Evolutionary conservation across 2,797 vertebrate genomes (phyloP).

Genomic region (Lepus townsendii): DNA sequence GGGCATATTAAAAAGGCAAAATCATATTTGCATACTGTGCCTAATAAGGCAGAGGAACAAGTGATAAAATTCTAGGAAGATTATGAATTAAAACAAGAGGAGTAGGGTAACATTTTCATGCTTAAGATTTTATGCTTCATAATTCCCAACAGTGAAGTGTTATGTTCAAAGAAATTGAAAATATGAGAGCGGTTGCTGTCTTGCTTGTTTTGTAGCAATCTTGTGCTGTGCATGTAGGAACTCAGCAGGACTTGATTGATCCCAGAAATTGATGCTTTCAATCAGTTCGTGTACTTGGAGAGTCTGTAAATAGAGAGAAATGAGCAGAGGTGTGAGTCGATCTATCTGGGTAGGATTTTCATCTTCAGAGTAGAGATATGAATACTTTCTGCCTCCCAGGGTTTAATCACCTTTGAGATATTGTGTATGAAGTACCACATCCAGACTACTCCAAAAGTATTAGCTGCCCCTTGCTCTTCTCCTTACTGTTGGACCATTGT

Average conservation of each 20-base stretch:
- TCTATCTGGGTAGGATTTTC: neutral
- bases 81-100: neutral
- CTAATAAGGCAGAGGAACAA: conserved; percentile 11
- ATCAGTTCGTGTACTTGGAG: neutral
- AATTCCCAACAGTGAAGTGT: neutral
- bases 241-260: neutral
- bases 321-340: neutral
- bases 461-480: neutral
- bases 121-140: neutral
- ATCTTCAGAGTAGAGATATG: neutral
- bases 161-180: neutral
- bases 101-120: neutral
- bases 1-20: conserved; percentile 1
- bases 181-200: neutral
- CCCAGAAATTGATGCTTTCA: neutral
- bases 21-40: neutral
- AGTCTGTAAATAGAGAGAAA: neutral
- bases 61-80: conserved; percentile 30
- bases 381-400: neutral
- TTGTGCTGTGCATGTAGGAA: neutral
- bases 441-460: neutral
- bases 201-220: neutral
- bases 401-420: neutral
- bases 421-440: neutral
- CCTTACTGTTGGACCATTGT: neutral